Base-by-base conservation (phyloP, 2,113 vertebrate species). In the Piaya cayana region DNA sequence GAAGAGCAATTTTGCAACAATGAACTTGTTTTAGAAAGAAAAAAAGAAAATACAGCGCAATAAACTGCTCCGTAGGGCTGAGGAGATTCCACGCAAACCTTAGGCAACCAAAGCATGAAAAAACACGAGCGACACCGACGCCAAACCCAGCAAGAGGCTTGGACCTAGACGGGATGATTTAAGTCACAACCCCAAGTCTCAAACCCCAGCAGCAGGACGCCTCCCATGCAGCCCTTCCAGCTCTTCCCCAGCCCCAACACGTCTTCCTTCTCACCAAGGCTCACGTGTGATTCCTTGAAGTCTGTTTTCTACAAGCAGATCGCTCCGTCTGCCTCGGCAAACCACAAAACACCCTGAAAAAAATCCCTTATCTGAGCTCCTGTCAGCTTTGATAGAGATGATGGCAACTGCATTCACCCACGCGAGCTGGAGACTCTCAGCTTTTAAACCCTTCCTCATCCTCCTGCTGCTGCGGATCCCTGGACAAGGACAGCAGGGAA, bases 131-230 rank as follows among this genome's bases (percentile, higher is more conserved):
- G n/a, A 65, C 85, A 62, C 6, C 36, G 86, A 42, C 49, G 23
- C 0, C 27, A 34, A 58, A 26, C 30, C 71, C n/a, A n/a, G 68
- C 26, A 75, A 50, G 26, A 81, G 45, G 4, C 22, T 72, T 6
- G 0, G 64, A 59, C 21, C n/a, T 26, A 32, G 49, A 37, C 32
- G 59, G 3, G 22, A 12, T 1, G 0, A 45, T 36, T 80, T 52
- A 30, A 86, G 53, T 59, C 22, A 37, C 3, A 78, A 82, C 0
- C 1, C 3, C 2, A 62, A 86, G 37, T 21, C 37, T 32, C 67
- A 67, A 59, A 21, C 37, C 47, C 9, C 67, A 85, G 70, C 30
- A 72, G 67, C 71, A 78, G 64, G 82, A 55, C 1, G 0, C 8
- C 21, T 49, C 23, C 47, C 17, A 20, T 39, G 56, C 52, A 65